Conservation (phyloP, 2,888 invertebrate genomes). For the Mimas tiliae region DNA sequence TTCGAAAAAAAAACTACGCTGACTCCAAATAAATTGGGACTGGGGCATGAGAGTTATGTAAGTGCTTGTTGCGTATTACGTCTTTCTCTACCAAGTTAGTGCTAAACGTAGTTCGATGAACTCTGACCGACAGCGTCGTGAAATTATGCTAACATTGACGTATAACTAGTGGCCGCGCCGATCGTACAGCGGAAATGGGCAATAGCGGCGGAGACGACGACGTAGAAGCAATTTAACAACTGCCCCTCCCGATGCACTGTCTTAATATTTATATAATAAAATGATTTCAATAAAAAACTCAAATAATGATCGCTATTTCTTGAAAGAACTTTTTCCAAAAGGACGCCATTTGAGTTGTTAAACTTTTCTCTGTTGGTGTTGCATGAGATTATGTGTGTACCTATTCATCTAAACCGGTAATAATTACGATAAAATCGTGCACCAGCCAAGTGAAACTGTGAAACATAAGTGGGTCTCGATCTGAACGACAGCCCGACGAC, state of each 20-base stretch:
- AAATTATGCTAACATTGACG: constrained; percentile 45
- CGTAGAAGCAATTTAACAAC: constrained; percentile 55
- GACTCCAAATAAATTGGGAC: neutral
- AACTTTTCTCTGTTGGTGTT: neutral
- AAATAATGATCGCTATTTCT: neutral
- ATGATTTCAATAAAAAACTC: neutral
- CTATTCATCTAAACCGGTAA: constrained; percentile 9
- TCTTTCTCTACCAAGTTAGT: neutral
- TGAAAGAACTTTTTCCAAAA: neutral
- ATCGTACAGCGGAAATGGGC: constrained; percentile 69
- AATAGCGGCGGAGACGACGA: constrained; percentile 58
- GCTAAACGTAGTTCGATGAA: constrained; percentile 33
- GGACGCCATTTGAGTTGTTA: neutral
- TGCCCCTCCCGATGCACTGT: constrained; percentile 38
- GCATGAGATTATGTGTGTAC: neutral
- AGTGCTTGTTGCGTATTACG: neutral
- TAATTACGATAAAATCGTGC: constrained; percentile 24
- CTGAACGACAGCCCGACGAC: constrained; percentile 24
- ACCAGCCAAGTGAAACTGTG: constrained; percentile 23
- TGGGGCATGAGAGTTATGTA: neutral
- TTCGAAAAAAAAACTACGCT: neutral
- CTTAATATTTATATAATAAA: neutral
- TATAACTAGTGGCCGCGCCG: constrained; percentile 52
- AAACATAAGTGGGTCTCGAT: constrained; percentile 24
- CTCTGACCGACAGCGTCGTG: constrained; percentile 27